Evolutionary conservation across 2,797 vertebrate genomes (phyloP).

Genomic region (Aldrovandia affinis): DNA sequence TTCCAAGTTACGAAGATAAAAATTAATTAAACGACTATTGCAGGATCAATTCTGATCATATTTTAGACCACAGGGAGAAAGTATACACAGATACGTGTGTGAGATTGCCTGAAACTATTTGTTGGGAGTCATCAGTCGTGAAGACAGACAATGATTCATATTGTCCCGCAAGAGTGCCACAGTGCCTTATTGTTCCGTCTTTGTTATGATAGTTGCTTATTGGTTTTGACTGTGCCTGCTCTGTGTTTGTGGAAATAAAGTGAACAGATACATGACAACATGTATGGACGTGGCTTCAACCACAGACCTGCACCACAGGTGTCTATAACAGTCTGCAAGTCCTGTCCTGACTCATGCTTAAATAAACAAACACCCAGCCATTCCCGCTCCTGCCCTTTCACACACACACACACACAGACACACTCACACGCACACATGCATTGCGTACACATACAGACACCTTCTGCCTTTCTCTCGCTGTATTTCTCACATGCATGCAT

Average conservation of each 20-base stretch:
- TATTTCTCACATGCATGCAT: neutral
- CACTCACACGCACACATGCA: too few species aligned
- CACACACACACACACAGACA: neutral
- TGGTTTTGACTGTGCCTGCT: constrained; percentile 31
- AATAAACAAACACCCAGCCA: constrained; percentile 33
- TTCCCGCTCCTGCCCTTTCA: constrained; percentile 26
- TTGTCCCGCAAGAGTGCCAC: constrained; percentile 26
- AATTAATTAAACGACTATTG: too few species aligned
- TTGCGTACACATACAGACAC: too few species aligned
- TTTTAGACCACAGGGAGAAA: neutral
- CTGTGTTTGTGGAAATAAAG: neutral
- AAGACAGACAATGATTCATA: constrained; percentile 41
- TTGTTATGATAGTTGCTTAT: constrained; percentile 34
- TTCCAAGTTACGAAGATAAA: too few species aligned
- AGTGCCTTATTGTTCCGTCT: constrained; percentile 33
- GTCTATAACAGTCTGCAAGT: constrained; percentile 31
- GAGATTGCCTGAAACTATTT: constrained; percentile 3
- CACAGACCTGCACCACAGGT: constrained; percentile 22
- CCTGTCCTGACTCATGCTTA: constrained; percentile 40
- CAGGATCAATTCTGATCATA: neutral
- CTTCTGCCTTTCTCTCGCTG: too few species aligned
- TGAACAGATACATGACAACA: constrained; percentile 29
- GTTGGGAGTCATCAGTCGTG: constrained; percentile 24
- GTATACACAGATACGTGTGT: neutral
- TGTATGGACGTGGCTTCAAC: constrained; percentile 32